phyloP scores from a whole-genome alignment of 2,113 vertebrate species.

The Festucalex cinctus region DNA sequence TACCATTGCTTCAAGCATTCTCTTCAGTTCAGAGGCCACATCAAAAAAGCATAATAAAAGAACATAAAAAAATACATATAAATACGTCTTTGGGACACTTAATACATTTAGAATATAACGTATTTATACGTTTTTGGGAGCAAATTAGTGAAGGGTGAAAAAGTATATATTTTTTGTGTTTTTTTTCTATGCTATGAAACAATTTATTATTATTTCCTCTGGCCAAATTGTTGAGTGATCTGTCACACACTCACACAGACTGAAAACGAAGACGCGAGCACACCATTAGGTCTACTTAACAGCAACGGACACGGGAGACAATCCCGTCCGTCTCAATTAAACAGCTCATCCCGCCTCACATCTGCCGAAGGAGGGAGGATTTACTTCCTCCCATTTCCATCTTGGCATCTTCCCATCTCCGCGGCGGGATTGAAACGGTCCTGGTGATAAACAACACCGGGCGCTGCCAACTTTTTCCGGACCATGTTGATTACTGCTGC shows the following conservation, averaged over 20 bases:
- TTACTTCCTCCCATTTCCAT: slow-evolving; percentile 62
- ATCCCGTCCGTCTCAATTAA: slow-evolving; percentile 36
- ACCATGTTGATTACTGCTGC: slow-evolving; percentile 58
- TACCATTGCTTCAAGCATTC: no score
- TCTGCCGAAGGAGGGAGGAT: slow-evolving; percentile 56
- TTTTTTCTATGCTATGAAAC: no score
- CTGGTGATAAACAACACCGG: slow-evolving; percentile 57
- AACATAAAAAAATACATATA: no score
- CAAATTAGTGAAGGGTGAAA: no score
- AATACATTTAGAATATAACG: no score
- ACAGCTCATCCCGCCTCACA: slow-evolving; percentile 51
- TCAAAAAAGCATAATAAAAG: no score
- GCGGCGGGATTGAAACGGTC: slow-evolving; percentile 26
- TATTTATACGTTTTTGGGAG: no score
- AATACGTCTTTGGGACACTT: no score
- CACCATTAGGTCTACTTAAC: not conserved
- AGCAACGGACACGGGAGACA: slow-evolving; percentile 23
- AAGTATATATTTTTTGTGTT: no score
- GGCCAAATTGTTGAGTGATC: not conserved
- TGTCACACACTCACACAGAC: not conserved
- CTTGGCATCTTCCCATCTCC: slow-evolving; percentile 60
- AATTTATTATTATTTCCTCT: not conserved
- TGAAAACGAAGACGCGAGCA: not conserved
- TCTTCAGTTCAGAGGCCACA: no score
- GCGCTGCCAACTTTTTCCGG: slow-evolving; percentile 57